Conservation (phyloP, 2,888 invertebrate species). For the Gibbula magus region DNA sequence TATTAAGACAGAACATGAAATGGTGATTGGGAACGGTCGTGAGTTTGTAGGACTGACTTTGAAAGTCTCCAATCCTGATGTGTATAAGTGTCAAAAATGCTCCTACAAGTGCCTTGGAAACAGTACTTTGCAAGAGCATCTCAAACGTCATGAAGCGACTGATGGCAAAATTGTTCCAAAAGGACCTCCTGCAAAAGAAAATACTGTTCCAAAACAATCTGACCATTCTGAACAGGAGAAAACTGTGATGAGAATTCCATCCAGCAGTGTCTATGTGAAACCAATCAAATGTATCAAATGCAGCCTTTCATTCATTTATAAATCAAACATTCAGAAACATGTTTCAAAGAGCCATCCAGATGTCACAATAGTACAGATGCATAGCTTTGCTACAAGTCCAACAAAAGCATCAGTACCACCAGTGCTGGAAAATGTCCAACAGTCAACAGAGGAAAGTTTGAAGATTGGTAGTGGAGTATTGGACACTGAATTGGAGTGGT, state of each 20-base stretch:
- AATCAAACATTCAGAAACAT: slow-evolving; percentile 7
- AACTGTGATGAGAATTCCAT: background rate
- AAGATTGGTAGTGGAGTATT: background rate
- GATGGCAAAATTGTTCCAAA: background rate
- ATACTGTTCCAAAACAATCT: no score
- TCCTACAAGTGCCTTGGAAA: background rate
- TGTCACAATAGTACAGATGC: background rate
- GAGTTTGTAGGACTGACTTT: background rate
- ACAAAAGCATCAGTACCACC: background rate
- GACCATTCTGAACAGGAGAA: background rate
- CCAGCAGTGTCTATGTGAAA: background rate
- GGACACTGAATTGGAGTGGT: slow-evolving; percentile 7
- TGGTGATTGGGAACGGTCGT: background rate
- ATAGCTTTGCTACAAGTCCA: background rate
- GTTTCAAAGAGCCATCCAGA: background rate
- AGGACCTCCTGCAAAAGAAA: no score
- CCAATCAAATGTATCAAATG: background rate
- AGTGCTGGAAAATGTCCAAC: background rate
- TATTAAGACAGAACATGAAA: background rate
- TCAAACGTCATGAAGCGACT: background rate
- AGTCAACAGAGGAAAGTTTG: background rate
- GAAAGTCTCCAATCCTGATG: background rate
- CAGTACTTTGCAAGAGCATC: background rate
- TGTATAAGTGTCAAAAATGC: background rate
- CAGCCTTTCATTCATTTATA: background rate